Percentiles rank a stretch among this genome's conserved stretches.
Conservation (phyloP, 1,140 invertebrate species). For the Euglossa dilemma region DNA sequence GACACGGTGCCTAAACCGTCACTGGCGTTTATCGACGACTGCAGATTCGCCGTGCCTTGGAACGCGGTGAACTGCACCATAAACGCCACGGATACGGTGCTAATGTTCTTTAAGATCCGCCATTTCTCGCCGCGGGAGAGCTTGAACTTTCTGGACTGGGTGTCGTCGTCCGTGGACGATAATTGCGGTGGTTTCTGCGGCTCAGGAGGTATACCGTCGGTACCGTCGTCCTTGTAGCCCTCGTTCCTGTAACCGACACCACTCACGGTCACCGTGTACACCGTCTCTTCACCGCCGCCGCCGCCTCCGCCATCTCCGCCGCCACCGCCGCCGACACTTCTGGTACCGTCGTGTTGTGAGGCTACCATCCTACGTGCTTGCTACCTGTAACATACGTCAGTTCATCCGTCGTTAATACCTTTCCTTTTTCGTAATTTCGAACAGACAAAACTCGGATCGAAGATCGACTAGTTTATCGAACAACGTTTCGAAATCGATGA, state of each 20-base stretch:
- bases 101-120: constrained; percentile 94
- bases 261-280: constrained; percentile 83
- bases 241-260: constrained; percentile 87
- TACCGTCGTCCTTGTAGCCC: constrained; percentile 85
- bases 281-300: constrained; percentile 67
- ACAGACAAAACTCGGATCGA: no score
- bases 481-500: no score
- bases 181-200: constrained; percentile 84
- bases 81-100: constrained; percentile 92
- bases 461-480: no score
- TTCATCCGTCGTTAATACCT: not conserved
- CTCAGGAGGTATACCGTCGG: constrained; percentile 81
- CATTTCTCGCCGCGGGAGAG: constrained; percentile 90
- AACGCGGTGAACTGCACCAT: constrained; percentile 97
- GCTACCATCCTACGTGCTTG: constrained; percentile 77
- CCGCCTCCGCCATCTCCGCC: constrained; percentile 58
- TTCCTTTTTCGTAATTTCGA: no score
- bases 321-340: constrained; percentile 71
- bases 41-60: constrained; percentile 93
- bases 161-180: constrained; percentile 85
- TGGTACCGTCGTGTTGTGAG: constrained; percentile 78
- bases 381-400: constrained; percentile 72
- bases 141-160: constrained; percentile 89
- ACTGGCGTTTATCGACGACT: constrained; percentile 92
- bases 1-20: constrained; percentile 93